Evolutionary conservation across 2,797 vertebrate species (phyloP).

Genomic region (Nyctibius grandis): DNA sequence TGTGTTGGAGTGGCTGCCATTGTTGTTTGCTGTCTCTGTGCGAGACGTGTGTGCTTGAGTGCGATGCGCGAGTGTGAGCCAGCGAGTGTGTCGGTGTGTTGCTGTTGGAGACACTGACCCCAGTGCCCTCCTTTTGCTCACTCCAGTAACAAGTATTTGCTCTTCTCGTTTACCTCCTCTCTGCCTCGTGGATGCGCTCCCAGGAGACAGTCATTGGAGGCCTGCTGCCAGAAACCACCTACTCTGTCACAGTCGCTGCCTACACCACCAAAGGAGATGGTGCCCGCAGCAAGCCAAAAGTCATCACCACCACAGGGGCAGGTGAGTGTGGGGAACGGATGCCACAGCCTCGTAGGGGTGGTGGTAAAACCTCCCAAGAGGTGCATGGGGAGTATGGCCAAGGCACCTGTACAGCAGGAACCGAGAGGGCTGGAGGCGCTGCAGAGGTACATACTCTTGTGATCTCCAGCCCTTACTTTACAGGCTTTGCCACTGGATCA

Average conservation of each 20-base stretch:
- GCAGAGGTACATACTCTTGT: not conserved
- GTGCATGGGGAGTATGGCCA: not conserved
- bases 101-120: not conserved
- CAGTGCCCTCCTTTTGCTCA: not conserved
- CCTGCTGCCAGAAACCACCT: constrained; percentile 91
- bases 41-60: not conserved
- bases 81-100: not conserved
- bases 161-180: constrained; percentile 44
- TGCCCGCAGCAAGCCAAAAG: constrained; percentile 90
- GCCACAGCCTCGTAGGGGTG: not conserved
- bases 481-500: constrained; percentile 18
- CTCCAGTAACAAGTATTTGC: constrained; percentile 15
- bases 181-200: not conserved
- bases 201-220: constrained; percentile 88
- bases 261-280: constrained; percentile 95
- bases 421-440: not conserved
- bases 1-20: not conserved
- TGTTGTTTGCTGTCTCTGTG: not conserved
- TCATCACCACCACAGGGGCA: constrained; percentile 91
- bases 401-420: not conserved
- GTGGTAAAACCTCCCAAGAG: constrained; percentile 68
- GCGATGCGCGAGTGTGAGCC: not conserved
- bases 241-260: constrained; percentile 90
- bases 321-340: constrained; percentile 74
- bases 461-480: not conserved